Percentiles rank a stretch among this genome's conserved stretches.
Evolutionary conservation across 1,140 invertebrate species (phyloP).

Genomic region (Antheraea pernyi): DNA sequence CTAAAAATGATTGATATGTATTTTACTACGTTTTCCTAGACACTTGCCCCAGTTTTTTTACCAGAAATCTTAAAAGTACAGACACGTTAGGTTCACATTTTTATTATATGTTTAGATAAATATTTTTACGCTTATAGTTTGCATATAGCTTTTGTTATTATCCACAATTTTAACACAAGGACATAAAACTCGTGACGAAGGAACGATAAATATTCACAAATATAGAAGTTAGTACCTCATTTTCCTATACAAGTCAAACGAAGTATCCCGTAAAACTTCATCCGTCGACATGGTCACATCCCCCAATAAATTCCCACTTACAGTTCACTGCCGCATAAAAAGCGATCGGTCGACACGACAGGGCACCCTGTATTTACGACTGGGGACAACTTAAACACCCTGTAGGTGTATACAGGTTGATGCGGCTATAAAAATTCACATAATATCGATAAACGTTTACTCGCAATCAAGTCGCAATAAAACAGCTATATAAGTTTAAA

Average conservation of each 20-base stretch:
- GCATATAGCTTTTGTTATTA: too few relatives aligned
- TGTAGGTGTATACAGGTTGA: constrained; percentile 36
- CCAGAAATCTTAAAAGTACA: too few relatives aligned
- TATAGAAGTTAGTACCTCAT: not conserved
- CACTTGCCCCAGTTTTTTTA: too few relatives aligned
- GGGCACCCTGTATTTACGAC: constrained; percentile 50
- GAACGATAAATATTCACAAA: not conserved
- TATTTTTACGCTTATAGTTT: too few relatives aligned
- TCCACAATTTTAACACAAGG: too few relatives aligned
- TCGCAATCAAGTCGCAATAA: constrained; percentile 32
- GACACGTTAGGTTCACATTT: too few relatives aligned
- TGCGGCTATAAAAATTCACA: constrained; percentile 55
- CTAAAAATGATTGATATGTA: too few relatives aligned
- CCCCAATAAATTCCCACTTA: constrained; percentile 49
- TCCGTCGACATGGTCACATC: constrained; percentile 32
- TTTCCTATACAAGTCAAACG: not conserved
- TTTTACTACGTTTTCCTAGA: too few relatives aligned
- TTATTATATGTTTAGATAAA: too few relatives aligned
- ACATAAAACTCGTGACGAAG: not conserved
- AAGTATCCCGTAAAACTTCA: constrained; percentile 26
- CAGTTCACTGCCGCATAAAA: constrained; percentile 54
- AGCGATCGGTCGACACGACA: constrained; percentile 35
- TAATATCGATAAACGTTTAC: constrained; percentile 66
- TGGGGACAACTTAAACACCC: constrained; percentile 47
- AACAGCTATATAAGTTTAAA: constrained; percentile 18